Evolutionary conservation across 2,888 invertebrate genomes (phyloP).

Genomic region (Pheosia tremula): DNA sequence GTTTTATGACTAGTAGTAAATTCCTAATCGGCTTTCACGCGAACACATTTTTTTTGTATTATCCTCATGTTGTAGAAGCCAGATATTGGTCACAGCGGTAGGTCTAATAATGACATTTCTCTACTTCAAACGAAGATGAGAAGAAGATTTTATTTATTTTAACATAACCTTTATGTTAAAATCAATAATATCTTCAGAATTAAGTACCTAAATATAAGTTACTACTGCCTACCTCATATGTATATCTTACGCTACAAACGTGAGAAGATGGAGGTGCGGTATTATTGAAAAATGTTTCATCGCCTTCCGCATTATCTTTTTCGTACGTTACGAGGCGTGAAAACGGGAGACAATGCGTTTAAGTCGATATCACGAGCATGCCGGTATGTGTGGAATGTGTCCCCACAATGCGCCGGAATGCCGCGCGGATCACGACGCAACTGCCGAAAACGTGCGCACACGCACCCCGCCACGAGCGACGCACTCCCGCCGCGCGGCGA

Average conservation of each 20-base stretch:
- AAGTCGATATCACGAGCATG: slow-evolving; percentile 67
- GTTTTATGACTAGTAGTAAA: neutral
- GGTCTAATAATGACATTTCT: too few species aligned
- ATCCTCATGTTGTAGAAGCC: too few species aligned
- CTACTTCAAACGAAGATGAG: too few species aligned
- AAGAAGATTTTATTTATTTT: too few species aligned
- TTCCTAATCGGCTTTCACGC: too few species aligned
- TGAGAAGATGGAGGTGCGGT: neutral
- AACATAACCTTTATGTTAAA: too few species aligned
- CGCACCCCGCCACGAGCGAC: slow-evolving; percentile 50
- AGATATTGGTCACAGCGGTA: too few species aligned
- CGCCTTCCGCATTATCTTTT: slow-evolving; percentile 24
- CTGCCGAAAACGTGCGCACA: slow-evolving; percentile 69
- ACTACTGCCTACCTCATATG: too few species aligned
- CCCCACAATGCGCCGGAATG: slow-evolving; percentile 50
- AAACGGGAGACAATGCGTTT: slow-evolving; percentile 63
- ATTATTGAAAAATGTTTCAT: slow-evolving; percentile 15
- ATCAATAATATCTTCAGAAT: too few species aligned
- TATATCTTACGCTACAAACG: neutral
- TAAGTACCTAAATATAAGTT: too few species aligned
- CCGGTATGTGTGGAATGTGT: slow-evolving; percentile 73
- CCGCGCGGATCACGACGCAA: slow-evolving; percentile 54
- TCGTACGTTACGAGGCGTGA: slow-evolving; percentile 50
- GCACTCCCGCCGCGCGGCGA: slow-evolving; percentile 23
- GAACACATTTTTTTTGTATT: too few species aligned